Base-by-base conservation (phyloP, 2,888 invertebrate species). In the Drosophila suboccidentalis region DNA sequence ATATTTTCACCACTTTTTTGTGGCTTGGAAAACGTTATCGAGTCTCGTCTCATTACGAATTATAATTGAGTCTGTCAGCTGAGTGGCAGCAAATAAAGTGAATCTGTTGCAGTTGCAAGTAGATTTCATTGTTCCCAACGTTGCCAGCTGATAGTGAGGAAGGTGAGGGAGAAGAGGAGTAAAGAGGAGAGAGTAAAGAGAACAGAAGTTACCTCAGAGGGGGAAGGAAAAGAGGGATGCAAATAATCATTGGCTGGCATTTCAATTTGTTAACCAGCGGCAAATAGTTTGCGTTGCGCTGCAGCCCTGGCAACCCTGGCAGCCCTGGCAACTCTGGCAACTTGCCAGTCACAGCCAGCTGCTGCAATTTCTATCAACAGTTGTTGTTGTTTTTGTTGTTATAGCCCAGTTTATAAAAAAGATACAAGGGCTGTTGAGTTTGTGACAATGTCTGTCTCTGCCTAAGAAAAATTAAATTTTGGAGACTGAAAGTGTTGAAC, bases 221-320 rank as follows among this genome's bases (percentile, higher is more conserved):
- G 13, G 17, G 10, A 4, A 22, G 15, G n/a, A 2, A 22, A 2
- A 22, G 26, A 22, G 19, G 26, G 15, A 13, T 47, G 47, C 38
- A 65, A 65, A 71, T 75, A 71, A 75, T 75, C 80, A 80, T 68
- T 55, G 70, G 44, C 26, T 62, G 75, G 66, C 72, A 75, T 78
- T 82, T 81, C 85, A 84, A 82, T 87, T 82, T 82, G 82, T 78
- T 75, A 87, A 87, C 63, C 81, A 74, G 84, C 64, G 87, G 84
- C 73, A 82, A 87, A 82, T 87, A 83, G 84, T 63, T 76, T 59
- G 44, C 66, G 41, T 50, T 80, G 53, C 54, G 38, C 41, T 19
- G 41, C 36, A 49, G 13, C 47, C 15, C 15, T n/a, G 46, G 55
- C 49, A 22, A 74, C 41, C 41, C 50, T 58, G 34, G 61, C 61